Base-by-base conservation (phyloP, 2,113 vertebrate species). In the Nothobranchius kuhntae region DNA sequence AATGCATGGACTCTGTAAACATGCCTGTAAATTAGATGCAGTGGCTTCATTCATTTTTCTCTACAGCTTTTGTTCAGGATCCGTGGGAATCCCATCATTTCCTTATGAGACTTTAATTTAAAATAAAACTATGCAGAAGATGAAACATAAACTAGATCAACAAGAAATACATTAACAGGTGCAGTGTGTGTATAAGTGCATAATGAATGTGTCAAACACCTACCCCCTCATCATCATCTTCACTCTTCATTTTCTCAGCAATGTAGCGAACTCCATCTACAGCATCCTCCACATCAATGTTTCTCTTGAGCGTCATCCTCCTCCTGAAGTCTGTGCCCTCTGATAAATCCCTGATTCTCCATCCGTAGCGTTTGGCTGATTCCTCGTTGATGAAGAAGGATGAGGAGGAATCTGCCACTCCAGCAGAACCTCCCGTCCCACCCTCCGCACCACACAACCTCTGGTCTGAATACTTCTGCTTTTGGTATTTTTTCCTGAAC, bases 141-240 rank as follows among this genome's bases (percentile, higher is more conserved):
- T 30, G 4, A 30, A 30, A 30, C 4, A 30, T 30, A 30, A 30
- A 30, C 30, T 30, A 30, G 30, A 30, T 30, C 30, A 30, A 30
- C 30, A 30, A 30, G 30, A 30, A 30, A 30, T 30, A 40, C 6
- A 40, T 9, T 40, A 9, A 40, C 7, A 9, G 38, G 38, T 40
- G 36, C 36, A 38, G 36, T 38, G 4, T 38, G 36, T 38, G 7
- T 38, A 4, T 38, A 38, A 4, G 4, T 38, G 38, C 38, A 51
- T 64, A 21, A 58, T 53, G 13, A 9, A 17, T 44, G 15, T 36
- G 44, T 24, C 0, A 63, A 44, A 61, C 9, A 73, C 93, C 53
- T 81, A 94, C 93, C 85, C 92, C 90, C 78, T 94, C 92, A 72
- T 93, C 92, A 46, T 93, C 90, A 74, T 94, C 93, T 62, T 93